Evolutionary conservation across 2,113 vertebrate genomes (phyloP), one percentile per base, ranked within the genome.

Genomic region (Centrocercus urophasianus): DNA sequence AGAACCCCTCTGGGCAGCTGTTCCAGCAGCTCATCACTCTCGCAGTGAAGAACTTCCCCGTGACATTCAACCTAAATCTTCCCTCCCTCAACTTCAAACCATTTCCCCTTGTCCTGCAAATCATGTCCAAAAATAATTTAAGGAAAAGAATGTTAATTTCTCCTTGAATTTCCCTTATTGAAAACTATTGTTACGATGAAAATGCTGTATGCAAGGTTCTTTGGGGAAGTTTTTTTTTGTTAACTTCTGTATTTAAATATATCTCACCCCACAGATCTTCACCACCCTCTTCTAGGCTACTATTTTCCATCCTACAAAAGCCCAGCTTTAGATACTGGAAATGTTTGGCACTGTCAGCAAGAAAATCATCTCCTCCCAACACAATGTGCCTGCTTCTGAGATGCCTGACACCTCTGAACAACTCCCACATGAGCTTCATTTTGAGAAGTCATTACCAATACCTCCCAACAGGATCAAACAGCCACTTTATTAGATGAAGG

Each of bases 321-420:
- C 28, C 47, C 60, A 25, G 64, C 21, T 94, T 96, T 93, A 94
- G 73, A 78, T 15, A 38, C 22, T 87, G 85, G 88, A 78, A 96
- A 88, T 1, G 40, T 8, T 54, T 96, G 76, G 95, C 93, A 78
- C 8, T 52, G 73, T 93, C 47, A 71, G 32, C 74, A 10, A 36
- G 85, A 42, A 61, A 63, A 47, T 1, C 32, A 3, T 25, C 73
- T 94, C 79, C 76, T 81, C 88, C 88, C 92, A 93, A 16, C 52
- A 93, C 71, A 89, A 14, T 81, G 91, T 91, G 72, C 67, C 83
- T 91, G 8, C 84, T 91, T 71, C 80, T 95, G 78, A 94, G 91
- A 69, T 59, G 90, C 63, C 70, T 89, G 85, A 89, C 86, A 93
- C 80, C 88, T 93, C 92, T 0, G 0, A 88, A 69, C 60, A 83